Evolutionary conservation across 2,797 vertebrate species (phyloP).

Genomic region (Sciurus vulgaris): DNA sequence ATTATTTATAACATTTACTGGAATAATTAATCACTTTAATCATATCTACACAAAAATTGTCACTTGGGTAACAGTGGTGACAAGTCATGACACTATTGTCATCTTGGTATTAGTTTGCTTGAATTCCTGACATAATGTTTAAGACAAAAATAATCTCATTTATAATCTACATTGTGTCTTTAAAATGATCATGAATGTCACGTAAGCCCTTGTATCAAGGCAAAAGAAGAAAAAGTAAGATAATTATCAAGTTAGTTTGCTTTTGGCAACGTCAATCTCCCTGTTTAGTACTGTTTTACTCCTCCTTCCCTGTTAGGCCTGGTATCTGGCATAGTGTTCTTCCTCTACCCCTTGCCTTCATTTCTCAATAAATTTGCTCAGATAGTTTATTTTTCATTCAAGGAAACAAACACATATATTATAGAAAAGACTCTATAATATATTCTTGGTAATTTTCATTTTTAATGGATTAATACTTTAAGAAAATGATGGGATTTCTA

Average conservation of each 20-base stretch:
- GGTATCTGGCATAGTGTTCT: accelerated
- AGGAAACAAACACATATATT: background rate
- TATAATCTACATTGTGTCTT: background rate
- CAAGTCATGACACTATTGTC: background rate
- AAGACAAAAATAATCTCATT: slow-evolving; percentile 22
- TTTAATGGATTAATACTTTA: background rate
- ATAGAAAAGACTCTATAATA: background rate
- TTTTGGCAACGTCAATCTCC: background rate
- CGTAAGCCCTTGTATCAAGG: background rate
- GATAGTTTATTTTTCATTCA: background rate
- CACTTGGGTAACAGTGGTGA: background rate
- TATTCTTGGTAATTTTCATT: slow-evolving; percentile 2
- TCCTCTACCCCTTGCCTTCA: background rate
- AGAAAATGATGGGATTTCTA: background rate
- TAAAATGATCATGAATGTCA: background rate
- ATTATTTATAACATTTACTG: background rate
- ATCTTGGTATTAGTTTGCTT: background rate
- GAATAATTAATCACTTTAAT: background rate
- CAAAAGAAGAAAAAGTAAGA: background rate
- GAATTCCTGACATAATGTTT: background rate
- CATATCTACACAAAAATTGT: background rate
- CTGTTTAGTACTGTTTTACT: background rate
- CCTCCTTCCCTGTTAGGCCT: accelerated
- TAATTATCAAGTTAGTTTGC: background rate
- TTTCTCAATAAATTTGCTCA: background rate